Evolutionary conservation across 2,888 invertebrate genomes (phyloP).

Genomic region (Agonopterix arenella): DNA sequence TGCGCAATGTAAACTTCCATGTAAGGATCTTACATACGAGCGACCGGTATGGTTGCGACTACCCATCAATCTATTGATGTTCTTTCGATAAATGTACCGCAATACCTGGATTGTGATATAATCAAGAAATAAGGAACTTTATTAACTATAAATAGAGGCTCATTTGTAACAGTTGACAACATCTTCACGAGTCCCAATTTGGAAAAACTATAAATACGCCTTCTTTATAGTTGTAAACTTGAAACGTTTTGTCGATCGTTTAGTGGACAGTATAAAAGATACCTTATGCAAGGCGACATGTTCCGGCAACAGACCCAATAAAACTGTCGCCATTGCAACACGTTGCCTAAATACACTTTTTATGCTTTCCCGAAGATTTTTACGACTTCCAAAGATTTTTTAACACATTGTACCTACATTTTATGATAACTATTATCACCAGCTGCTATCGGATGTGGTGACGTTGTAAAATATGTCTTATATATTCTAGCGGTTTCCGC

Average conservation of each 20-base stretch:
- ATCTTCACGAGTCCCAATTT: too few species aligned
- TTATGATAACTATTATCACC: constrained; percentile 55
- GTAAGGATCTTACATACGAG: constrained; percentile 5
- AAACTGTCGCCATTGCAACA: constrained; percentile 56
- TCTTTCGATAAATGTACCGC: too few species aligned
- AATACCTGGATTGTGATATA: too few species aligned
- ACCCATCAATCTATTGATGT: too few species aligned
- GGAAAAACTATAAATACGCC: background rate
- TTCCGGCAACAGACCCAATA: constrained; percentile 44
- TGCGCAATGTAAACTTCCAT: constrained; percentile 27
- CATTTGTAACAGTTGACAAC: too few species aligned
- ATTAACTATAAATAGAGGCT: too few species aligned
- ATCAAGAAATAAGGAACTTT: too few species aligned
- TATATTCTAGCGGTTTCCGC: constrained; percentile 55
- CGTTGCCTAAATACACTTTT: constrained; percentile 38
- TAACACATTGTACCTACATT: constrained; percentile 38
- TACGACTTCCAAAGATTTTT: constrained; percentile 39
- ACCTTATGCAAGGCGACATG: constrained; percentile 12
- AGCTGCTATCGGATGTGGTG: constrained; percentile 56
- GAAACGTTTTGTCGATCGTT: background rate
- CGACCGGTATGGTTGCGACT: background rate
- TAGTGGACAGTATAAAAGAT: background rate
- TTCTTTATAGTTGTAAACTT: background rate
- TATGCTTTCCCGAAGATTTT: constrained; percentile 37
- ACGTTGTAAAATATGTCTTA: constrained; percentile 47